Evolutionary conservation across 1,140 invertebrate genomes (phyloP), one percentile per base, ranked within the genome.

Genomic region (Drosophila sturtevanti): DNA sequence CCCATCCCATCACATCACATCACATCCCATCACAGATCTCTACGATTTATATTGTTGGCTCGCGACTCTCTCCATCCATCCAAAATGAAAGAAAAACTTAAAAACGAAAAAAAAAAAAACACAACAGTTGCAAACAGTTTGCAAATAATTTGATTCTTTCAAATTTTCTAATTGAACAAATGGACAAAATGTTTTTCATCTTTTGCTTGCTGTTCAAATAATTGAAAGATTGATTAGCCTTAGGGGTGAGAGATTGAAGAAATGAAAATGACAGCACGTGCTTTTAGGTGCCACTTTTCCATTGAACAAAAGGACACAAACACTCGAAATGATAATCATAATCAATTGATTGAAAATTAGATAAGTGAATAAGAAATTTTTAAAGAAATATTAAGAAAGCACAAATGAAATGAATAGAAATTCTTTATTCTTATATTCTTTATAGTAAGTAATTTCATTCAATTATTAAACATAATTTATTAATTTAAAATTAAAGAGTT

Each of bases 191-290:
- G n/a, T 76, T 76, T 72, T 61, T 2, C 59, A 22, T 54, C 75
- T 75, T 72, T 60, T 4, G 64, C 27, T 54, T 41, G 59, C 73
- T 38, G 73, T 77, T 60, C 35, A 24, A 31, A 41, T 69, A 77
- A 77, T 76, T 76, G 72, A 61, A 76, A 76, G 77, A 79, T 79
- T 80, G 77, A 79, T 79, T 78, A 78, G 69, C 76, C 41, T 4
- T 31, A 21, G n/a, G 11, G 38, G 54, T 69, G 52, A 27, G 21
- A 55, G 9, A 27, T 6, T 55, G 6, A 14, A 34, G 3, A 11
- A 18, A n/a, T 16, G 52, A 16, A 11, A 18, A n/a, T 16, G 52
- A 16, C 24, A 31, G 72, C 72, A 75, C 64, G 72, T 63, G 72
- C 58, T 76, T 24, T 34, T 22, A 60, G 35, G 54, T 14, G 27